Evolutionary conservation across 2,888 invertebrate genomes (phyloP).

Genomic region (Eupithecia subumbrata): DNA sequence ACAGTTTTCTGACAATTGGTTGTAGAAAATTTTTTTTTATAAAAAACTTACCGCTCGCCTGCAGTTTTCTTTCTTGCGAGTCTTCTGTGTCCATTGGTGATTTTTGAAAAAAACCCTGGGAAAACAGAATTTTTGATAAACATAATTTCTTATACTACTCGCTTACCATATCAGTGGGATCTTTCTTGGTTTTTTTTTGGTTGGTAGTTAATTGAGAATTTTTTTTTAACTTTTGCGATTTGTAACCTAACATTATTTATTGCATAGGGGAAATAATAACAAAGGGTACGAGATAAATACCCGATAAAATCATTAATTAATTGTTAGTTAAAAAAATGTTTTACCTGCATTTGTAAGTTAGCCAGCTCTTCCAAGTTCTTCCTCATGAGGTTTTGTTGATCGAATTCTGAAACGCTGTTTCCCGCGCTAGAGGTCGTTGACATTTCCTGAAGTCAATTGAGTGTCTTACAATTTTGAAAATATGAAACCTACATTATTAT

Average conservation of each 20-base stretch:
- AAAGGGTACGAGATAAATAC: too few relatives aligned
- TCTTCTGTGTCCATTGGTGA: slow-evolving; percentile 76
- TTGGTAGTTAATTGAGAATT: too few relatives aligned
- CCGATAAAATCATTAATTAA: too few relatives aligned
- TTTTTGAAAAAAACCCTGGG: slow-evolving; percentile 79
- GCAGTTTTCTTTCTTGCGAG: slow-evolving; percentile 78
- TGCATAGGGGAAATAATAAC: too few relatives aligned
- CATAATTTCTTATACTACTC: neutral
- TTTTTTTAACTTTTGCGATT: too few relatives aligned
- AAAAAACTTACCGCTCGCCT: slow-evolving; percentile 73
- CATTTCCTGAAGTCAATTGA: slow-evolving; percentile 63
- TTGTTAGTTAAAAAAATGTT: neutral
- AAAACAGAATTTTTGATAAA: slow-evolving; percentile 36
- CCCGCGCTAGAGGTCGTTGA: slow-evolving; percentile 81
- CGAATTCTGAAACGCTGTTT: slow-evolving; percentile 80
- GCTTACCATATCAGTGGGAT: too few relatives aligned
- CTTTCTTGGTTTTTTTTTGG: too few relatives aligned
- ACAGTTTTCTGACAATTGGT: neutral
- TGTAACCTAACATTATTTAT: too few relatives aligned
- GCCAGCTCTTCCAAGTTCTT: slow-evolving; percentile 81
- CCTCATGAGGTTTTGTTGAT: slow-evolving; percentile 80
- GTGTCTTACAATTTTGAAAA: slow-evolving; percentile 29
- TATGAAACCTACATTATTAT: too few relatives aligned
- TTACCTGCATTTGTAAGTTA: slow-evolving; percentile 81
- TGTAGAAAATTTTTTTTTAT: neutral